A percentile compares a stretch with the other conserved stretches of the same genome.
These are phyloP conservation scores for Orussus abietinus DNA, from an alignment of 1,140 invertebrate species.

Conservation along the genomic window DNA sequence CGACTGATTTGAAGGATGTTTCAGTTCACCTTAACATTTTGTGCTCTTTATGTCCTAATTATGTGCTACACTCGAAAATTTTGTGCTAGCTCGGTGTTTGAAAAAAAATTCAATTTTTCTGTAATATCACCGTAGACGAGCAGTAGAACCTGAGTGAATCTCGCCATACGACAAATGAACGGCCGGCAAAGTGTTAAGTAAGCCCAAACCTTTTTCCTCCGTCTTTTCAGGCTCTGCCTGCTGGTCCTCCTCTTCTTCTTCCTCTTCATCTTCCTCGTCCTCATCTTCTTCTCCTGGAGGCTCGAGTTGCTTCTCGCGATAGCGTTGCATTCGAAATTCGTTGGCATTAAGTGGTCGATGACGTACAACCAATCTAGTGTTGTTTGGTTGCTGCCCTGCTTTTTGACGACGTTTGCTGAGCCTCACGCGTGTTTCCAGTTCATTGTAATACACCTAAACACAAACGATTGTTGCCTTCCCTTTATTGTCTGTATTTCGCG, in stretches of 20 bases:
- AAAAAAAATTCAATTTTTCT: no score
- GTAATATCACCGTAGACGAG: no score
- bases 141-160: no score
- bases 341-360: conserved; percentile 82
- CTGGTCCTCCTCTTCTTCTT: conserved; percentile 40
- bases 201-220: conserved; percentile 41
- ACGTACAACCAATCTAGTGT: conserved; percentile 83
- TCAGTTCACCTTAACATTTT: no score
- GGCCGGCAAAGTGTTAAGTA: no score
- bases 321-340: conserved; percentile 83
- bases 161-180: no score
- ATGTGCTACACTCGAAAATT: no score
- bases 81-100: no score
- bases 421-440: conserved; percentile 91
- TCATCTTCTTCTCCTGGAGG: conserved; percentile 80
- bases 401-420: conserved; percentile 86
- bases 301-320: conserved; percentile 83
- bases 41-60: no score
- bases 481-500: no score
- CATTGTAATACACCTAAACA: conserved; percentile 83
- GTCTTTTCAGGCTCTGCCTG: conserved; percentile 33
- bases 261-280: conserved; percentile 54
- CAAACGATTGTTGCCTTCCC: no score
- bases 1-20: no score
- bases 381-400: conserved; percentile 67